Evolutionary conservation across 2,888 invertebrate genomes (phyloP).

Genomic region (Polyommatus icarus): DNA sequence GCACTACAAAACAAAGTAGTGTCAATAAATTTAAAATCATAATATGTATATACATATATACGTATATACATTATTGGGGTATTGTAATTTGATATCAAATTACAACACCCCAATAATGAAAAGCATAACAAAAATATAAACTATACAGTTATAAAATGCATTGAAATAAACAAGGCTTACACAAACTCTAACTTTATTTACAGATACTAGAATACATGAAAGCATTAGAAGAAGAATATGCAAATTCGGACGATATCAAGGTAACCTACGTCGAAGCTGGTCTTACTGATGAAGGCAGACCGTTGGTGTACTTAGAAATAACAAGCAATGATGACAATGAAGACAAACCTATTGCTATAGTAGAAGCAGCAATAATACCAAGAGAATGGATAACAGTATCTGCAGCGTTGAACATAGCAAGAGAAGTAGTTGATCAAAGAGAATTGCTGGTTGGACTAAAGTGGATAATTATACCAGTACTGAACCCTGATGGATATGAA

Average conservation of each 20-base stretch:
- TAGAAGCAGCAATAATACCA: slow-evolving; percentile 83
- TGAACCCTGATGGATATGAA: slow-evolving; percentile 88
- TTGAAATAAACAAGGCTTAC: no score
- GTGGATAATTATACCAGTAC: slow-evolving; percentile 84
- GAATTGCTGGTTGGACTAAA: slow-evolving; percentile 75
- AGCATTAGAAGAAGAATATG: slow-evolving; percentile 46
- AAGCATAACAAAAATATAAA: no score
- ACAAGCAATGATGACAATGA: slow-evolving; percentile 49
- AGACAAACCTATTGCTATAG: slow-evolving; percentile 74
- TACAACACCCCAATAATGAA: no score
- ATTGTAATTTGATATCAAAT: no score
- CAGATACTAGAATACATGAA: slow-evolving; percentile 59
- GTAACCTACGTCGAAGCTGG: slow-evolving; percentile 54
- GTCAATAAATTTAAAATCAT: no score
- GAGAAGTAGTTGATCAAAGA: slow-evolving; percentile 78
- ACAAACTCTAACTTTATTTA: slow-evolving; percentile 33
- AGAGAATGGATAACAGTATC: slow-evolving; percentile 87
- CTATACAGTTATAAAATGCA: no score
- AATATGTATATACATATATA: no score
- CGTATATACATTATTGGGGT: no score
- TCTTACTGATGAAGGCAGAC: slow-evolving; percentile 53
- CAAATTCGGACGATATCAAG: slow-evolving; percentile 44
- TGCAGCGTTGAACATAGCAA: slow-evolving; percentile 82
- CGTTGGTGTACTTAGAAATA: slow-evolving; percentile 73
- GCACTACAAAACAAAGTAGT: no score